Base-by-base conservation (phyloP, 1,140 invertebrate genomes). In the Stegodyphus mimosarum region DNA sequence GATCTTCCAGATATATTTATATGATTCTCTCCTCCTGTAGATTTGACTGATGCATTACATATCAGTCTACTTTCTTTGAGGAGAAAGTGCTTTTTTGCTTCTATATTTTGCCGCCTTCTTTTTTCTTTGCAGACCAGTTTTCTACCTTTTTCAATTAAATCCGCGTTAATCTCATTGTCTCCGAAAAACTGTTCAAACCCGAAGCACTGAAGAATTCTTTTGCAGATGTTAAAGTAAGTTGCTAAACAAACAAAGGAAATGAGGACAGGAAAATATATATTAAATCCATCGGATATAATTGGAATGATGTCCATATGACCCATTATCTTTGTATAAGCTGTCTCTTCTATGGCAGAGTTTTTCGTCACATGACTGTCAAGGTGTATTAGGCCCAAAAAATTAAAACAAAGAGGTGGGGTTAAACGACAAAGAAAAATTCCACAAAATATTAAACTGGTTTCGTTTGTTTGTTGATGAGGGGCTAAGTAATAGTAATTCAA, bases 281-380 rank as follows among this genome's bases (percentile, higher is more conserved):
- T 99, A 91, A 99, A 99, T 18, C 98, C 98, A 91, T 99, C 95
- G 3, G 97, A 97, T 86, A 99, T 96, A 78, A 99, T 96, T 10
- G 96, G 95, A 78, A 99, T 95, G 0, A 99, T 96, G 92, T 99
- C 98, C 97, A 99, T 97, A 89, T 99, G 98, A 33, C 98, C 98
- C 98, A 99, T 99, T 86, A 99, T 95, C 95, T 98, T 93, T 0
- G 96, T 98, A 88, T 98, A 98, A 88, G 95, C 93, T 1, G 96
- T 98, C 91, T 98, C 96, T 88, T 94, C 90, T 11, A 95, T 92
- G 75, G 90, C 88, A 80, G 93, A 93, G 71, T 94, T 93, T 88
- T 96, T 94, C 64, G 98, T 98, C 60, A 99, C 94, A 89, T 99
- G 97, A 48, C 96, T 98, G 90, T 99, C 98, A 94, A 99, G 95